Evolutionary conservation across 2,797 vertebrate genomes (phyloP), one percentile per base, ranked within the genome.

Genomic region (Pipistrellus kuhlii): DNA sequence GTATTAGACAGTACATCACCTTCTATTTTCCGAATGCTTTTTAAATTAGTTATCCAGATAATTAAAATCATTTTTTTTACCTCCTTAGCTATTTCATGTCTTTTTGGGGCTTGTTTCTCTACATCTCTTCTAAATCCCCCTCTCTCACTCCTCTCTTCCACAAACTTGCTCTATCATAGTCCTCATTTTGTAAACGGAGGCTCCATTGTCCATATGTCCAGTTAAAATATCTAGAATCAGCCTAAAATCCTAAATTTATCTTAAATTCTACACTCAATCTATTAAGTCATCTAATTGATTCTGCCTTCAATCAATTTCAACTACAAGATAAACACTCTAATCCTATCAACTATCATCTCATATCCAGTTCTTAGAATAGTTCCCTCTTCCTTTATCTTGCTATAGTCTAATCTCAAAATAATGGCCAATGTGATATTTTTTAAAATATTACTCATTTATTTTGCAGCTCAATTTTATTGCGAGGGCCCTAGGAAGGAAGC

Each of bases 21-120:
- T 8, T 35, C 21, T 75, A 14, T 62, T 81, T 66, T 21, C 13
- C 55, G 57, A 81, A 44, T 46, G 41, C 13, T 62, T 64, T 81
- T 55, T 55, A 8, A 3, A 46, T 93, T 78, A 86, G 57, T 2
- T 21, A 78, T 86, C n/a, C 15, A 83, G 64, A 23, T 69, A n/a
- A 93, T 32, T 88, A 8, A 35, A 32, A 4, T 80, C 23, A 76
- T 78, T 91, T 90, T 75, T 91, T 72, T n/a, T 75, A n/a, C 9
- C 0, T 73, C 18, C 92, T 57, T 30, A 46, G 8, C 0, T 88
- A 21, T 55, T 72, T 85, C 11, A 41, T 57, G 5, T 27, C 35
- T 35, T 35, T 80, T 64, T 55, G 23, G 10, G 23, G 7, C 25
- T 68, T 15, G 0, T 89, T 85, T 48, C 27, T 59, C 15, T 81